These are phyloP conservation scores for Drosophila mauritiana DNA, from an alignment of 1,140 invertebrate genomes.

Conservation along the genomic window DNA sequence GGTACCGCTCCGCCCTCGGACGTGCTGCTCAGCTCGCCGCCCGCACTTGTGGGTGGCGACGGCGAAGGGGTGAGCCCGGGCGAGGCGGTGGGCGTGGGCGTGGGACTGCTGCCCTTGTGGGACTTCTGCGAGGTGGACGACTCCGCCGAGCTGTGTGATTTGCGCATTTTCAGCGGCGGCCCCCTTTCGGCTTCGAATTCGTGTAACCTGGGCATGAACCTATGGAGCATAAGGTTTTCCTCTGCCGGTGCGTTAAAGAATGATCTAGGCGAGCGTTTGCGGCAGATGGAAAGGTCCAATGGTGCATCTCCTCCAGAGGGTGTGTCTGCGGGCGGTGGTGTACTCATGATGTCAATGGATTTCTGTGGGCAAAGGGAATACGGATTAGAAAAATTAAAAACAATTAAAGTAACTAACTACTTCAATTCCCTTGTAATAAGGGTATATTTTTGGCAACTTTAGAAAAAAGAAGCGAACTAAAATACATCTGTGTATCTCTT, in stretches of 20 bases:
- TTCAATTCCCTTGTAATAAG: neutral
- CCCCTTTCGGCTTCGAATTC: slow-evolving; percentile 37
- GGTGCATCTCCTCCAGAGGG: slow-evolving; percentile 86
- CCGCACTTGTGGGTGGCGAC: slow-evolving; percentile 79
- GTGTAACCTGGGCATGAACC: slow-evolving; percentile 19
- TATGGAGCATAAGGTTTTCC: slow-evolving; percentile 5
- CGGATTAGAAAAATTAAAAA: neutral
- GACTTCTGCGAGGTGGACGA: slow-evolving; percentile 57
- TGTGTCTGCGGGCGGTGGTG: slow-evolving; percentile 61
- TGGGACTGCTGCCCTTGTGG: slow-evolving; percentile 68
- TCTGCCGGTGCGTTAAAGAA: neutral
- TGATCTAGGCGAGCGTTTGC: slow-evolving; percentile 61
- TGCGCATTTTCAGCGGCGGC: slow-evolving; percentile 33
- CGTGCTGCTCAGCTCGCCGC: slow-evolving; percentile 74
- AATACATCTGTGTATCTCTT: neutral
- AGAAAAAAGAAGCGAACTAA: no score
- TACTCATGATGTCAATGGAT: slow-evolving; percentile 78
- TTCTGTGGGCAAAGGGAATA: slow-evolving; percentile 44
- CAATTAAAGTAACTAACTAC: neutral
- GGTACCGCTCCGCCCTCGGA: slow-evolving; percentile 40
- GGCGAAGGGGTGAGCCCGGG: slow-evolving; percentile 82
- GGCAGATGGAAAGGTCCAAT: slow-evolving; percentile 89
- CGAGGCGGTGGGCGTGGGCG: slow-evolving; percentile 55
- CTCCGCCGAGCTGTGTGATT: slow-evolving; percentile 63
- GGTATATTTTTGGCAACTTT: no score